Evolutionary conservation across 2,113 vertebrate genomes (phyloP).

Genomic region (Spizaetus ornatus): DNA sequence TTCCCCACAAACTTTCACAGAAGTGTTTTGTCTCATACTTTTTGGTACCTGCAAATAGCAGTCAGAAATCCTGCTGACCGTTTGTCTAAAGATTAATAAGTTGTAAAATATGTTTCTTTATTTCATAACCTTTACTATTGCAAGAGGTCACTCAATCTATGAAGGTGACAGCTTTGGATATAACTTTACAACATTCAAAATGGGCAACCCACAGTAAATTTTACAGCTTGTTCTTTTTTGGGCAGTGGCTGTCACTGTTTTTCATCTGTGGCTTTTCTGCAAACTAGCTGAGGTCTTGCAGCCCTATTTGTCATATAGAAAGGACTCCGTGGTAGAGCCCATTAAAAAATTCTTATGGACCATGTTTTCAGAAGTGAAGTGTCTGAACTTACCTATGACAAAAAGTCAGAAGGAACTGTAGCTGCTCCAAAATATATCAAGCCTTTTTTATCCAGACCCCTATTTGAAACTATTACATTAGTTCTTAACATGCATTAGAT

Average conservation of each 20-base stretch:
- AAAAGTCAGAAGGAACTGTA: background rate
- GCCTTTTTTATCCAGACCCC: background rate
- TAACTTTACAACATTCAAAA: background rate
- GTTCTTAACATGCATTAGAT: background rate
- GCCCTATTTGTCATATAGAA: background rate
- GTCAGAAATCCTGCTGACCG: background rate
- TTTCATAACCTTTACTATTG: slow-evolving; percentile 10
- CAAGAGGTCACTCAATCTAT: background rate
- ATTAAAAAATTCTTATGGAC: background rate
- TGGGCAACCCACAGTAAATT: background rate
- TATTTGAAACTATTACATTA: background rate
- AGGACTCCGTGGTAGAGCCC: background rate
- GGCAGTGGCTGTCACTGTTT: slow-evolving; percentile 20
- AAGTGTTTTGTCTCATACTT: background rate
- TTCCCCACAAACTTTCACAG: background rate
- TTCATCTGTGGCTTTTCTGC: background rate
- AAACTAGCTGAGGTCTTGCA: background rate
- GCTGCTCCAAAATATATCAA: background rate
- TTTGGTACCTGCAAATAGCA: background rate
- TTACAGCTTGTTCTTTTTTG: background rate
- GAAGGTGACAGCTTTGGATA: slow-evolving; percentile 24
- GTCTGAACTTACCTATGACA: background rate
- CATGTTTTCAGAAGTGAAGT: background rate
- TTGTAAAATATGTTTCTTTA: background rate
- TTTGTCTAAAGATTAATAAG: slow-evolving; percentile 21